phyloP scores from a whole-genome alignment of 2,797 vertebrate species.

The Ciconia nigra region DNA sequence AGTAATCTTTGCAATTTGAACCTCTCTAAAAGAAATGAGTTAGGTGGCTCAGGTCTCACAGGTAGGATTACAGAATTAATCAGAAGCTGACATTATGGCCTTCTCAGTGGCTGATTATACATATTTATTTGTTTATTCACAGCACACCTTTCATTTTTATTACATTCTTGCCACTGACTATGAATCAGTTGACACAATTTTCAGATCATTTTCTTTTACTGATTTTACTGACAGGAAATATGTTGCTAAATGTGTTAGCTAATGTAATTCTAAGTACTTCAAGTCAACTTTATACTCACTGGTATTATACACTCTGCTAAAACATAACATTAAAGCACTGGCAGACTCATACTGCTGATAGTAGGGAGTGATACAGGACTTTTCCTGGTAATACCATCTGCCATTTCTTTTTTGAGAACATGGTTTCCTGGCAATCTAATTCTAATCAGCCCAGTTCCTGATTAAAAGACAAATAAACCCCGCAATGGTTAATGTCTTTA shows the following conservation, averaged over 20 bases:
- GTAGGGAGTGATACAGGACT: background rate
- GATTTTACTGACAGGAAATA: constrained; percentile 2
- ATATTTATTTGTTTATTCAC: constrained; percentile 11
- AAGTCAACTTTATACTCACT: background rate
- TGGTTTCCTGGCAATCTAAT: background rate
- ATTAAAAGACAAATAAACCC: constrained; percentile 38
- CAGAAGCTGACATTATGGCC: background rate
- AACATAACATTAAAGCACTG: background rate
- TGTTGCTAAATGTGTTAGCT: background rate
- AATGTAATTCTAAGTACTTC: background rate
- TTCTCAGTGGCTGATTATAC: background rate
- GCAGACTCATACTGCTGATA: background rate
- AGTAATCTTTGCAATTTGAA: background rate
- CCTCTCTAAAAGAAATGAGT: background rate
- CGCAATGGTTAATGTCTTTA: background rate
- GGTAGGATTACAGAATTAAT: background rate
- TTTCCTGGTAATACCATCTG: constrained; percentile 17
- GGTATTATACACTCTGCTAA: background rate
- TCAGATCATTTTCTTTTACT: background rate
- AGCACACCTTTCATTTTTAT: background rate
- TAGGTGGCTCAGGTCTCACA: background rate
- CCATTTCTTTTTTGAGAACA: constrained; percentile 19
- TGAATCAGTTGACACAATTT: background rate
- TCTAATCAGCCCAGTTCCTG: background rate
- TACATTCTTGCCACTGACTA: background rate